phyloP scores from a whole-genome alignment of 2,797 vertebrate species.

The Decapterus maruadsi region DNA sequence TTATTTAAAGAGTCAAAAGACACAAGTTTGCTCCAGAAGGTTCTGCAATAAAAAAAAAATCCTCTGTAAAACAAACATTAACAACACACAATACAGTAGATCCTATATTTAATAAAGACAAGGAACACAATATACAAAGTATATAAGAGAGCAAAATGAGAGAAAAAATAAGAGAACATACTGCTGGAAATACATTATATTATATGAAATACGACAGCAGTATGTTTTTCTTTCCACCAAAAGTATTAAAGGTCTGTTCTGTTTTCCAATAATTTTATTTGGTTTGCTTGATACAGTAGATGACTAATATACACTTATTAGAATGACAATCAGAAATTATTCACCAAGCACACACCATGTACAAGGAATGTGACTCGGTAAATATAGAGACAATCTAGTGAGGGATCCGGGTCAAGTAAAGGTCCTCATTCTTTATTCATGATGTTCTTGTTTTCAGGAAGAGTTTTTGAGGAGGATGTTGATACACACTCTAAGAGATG shows the following conservation, averaged over 20 bases:
- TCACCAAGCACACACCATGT: slow-evolving; percentile 19
- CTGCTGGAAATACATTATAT: no score
- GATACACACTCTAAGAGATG: slow-evolving; percentile 22
- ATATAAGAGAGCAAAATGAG: background rate
- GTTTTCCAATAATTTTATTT: slow-evolving; percentile 6
- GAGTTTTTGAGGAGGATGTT: slow-evolving; percentile 37
- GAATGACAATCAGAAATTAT: slow-evolving; percentile 16
- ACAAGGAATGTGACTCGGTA: slow-evolving; percentile 17
- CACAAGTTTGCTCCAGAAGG: slow-evolving; percentile 27
- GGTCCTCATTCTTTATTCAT: slow-evolving; percentile 30
- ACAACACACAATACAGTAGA: background rate
- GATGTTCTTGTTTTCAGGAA: slow-evolving; percentile 25
- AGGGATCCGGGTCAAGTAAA: slow-evolving; percentile 14
- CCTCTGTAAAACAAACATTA: background rate
- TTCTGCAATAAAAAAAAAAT: slow-evolving; percentile 10
- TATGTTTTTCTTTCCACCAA: background rate
- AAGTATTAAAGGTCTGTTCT: background rate
- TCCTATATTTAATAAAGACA: background rate
- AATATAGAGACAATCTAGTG: slow-evolving; percentile 24
- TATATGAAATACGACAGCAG: background rate
- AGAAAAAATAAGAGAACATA: background rate
- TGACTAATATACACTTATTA: slow-evolving; percentile 17
- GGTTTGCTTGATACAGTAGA: background rate
- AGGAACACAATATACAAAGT: background rate
- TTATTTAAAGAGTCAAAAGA: slow-evolving; percentile 32